Conservation (phyloP, 1,140 invertebrate genomes). For the Platorchestia sp. region DNA sequence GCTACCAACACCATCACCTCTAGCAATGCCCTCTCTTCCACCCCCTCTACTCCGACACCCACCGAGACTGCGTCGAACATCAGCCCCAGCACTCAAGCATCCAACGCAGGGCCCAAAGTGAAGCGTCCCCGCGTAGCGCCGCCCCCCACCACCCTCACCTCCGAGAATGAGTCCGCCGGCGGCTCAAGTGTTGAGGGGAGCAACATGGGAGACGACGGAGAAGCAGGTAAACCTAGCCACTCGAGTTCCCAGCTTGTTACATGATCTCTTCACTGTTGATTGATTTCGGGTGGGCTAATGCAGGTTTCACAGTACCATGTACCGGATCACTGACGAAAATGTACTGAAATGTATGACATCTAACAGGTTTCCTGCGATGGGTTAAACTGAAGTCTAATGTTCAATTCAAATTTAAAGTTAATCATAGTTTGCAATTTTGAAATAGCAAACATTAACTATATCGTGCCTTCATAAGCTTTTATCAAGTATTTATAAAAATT, state of each 20-base stretch:
- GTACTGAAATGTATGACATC: too few species aligned
- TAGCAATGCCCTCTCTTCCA: conserved; percentile 59
- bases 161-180: conserved; percentile 75
- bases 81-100: conserved; percentile 72
- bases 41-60: conserved; percentile 65
- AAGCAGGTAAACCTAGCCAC: conserved; percentile 70
- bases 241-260: neutral
- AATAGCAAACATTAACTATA: too few species aligned
- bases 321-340: too few species aligned
- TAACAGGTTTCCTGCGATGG: too few species aligned
- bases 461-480: too few species aligned
- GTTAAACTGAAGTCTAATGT: too few species aligned
- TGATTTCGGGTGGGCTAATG: too few species aligned
- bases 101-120: conserved; percentile 68
- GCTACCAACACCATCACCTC: conserved; percentile 25
- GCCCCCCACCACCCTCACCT: conserved; percentile 71
- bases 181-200: conserved; percentile 71
- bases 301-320: too few species aligned
- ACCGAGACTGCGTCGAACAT: conserved; percentile 69
- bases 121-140: conserved; percentile 47
- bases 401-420: too few species aligned
- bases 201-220: conserved; percentile 78
- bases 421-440: too few species aligned
- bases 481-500: too few species aligned
- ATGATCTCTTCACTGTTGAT: too few species aligned